These are phyloP conservation scores for Synanthedon formicaeformis DNA, from an alignment of 2,888 invertebrate species.

Conservation along the genomic window DNA sequence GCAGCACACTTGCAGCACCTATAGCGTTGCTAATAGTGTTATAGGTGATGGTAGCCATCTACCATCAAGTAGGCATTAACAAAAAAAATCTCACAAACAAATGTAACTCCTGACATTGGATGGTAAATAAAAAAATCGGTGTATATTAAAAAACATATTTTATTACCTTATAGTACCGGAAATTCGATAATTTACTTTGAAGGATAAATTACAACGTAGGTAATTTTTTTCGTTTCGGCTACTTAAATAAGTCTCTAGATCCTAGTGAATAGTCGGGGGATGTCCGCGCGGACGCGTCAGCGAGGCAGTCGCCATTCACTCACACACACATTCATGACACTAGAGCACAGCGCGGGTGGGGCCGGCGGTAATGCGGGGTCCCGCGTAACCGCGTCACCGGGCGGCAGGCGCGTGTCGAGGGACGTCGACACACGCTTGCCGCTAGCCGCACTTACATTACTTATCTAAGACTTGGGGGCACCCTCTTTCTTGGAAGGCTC, in stretches of 20 bases:
- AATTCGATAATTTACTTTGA: conserved; percentile 66
- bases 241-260: conserved; percentile 66
- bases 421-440: conserved; percentile 63
- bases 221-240: conserved; percentile 50
- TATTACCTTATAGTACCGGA: conserved; percentile 61
- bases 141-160: conserved; percentile 48
- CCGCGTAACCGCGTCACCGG: conserved; percentile 21
- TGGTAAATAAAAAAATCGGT: not conserved
- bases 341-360: conserved; percentile 15
- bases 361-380: conserved; percentile 14
- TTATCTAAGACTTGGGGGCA: conserved; percentile 39
- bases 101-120: not conserved
- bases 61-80: not conserved
- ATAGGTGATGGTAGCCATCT: too few relatives aligned
- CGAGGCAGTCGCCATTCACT: conserved; percentile 24
- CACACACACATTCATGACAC: conserved; percentile 18
- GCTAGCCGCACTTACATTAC: conserved; percentile 31
- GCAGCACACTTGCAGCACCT: too few relatives aligned
- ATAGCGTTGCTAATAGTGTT: too few relatives aligned
- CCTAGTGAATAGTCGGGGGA: conserved; percentile 44
- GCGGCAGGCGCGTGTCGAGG: conserved; percentile 66
- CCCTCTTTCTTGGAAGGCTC: conserved; percentile 20
- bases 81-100: not conserved
- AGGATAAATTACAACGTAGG: conserved; percentile 59
- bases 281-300: conserved; percentile 24